Conservation (phyloP, 2,113 vertebrate species). For the Albula glossodonta region DNA sequence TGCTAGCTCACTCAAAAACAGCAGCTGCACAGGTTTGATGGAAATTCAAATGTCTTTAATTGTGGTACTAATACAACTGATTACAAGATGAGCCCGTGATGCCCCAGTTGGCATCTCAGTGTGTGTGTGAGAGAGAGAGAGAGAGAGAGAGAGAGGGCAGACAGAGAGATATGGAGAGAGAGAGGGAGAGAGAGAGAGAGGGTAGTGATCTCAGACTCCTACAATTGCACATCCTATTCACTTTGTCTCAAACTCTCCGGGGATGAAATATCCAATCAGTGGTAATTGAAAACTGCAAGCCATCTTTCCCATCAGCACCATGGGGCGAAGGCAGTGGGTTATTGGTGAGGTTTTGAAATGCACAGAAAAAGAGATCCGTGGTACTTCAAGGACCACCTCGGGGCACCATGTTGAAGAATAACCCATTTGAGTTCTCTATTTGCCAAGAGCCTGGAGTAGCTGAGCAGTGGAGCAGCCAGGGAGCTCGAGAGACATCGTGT, state of each 20-base stretch:
- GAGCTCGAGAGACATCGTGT: not conserved
- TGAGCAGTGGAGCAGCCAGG: not conserved
- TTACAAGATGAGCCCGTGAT: slow-evolving; percentile 22
- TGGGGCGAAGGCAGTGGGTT: too few species aligned
- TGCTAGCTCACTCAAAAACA: slow-evolving; percentile 5
- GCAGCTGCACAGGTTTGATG: slow-evolving; percentile 9
- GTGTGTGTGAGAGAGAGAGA: not conserved
- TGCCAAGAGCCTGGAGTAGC: not conserved
- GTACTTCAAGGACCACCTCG: not conserved
- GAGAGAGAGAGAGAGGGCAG: not conserved
- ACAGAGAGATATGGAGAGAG: not conserved
- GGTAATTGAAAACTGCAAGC: not conserved
- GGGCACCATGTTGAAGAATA: not conserved
- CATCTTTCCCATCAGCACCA: not conserved
- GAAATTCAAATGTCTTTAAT: slow-evolving; percentile 19
- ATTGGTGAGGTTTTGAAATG: not conserved
- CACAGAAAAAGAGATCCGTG: not conserved
- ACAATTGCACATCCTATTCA: not conserved
- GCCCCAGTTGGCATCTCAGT: slow-evolving; percentile 3
- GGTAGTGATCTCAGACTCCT: not conserved
- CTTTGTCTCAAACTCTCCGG: not conserved
- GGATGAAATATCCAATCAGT: not conserved
- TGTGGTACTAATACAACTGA: slow-evolving; percentile 19
- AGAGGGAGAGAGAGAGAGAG: not conserved
- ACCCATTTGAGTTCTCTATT: not conserved